Percentiles rank a stretch among this genome's conserved stretches.
Evolutionary conservation across 2,888 invertebrate genomes (phyloP).

Genomic region (Heliconius cydno): DNA sequence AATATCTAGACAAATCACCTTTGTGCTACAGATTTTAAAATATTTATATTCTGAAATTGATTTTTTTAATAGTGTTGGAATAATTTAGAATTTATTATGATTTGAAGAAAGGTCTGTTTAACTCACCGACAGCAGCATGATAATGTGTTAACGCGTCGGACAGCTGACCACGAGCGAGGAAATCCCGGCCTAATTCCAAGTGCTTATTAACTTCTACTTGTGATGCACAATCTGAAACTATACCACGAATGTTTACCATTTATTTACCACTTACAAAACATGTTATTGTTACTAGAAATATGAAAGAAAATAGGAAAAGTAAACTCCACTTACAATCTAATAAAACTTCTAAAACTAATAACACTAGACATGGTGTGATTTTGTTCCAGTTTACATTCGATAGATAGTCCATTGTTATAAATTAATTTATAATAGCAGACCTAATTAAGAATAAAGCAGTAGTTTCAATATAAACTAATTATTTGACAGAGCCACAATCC

Average conservation of each 20-base stretch:
- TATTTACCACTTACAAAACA: slow-evolving; percentile 46
- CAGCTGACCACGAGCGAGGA: slow-evolving; percentile 95
- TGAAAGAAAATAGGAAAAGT: slow-evolving; percentile 50
- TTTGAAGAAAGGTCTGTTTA: slow-evolving; percentile 16
- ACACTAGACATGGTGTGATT: slow-evolving; percentile 86
- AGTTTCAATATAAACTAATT: slow-evolving; percentile 53
- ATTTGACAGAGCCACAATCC: slow-evolving; percentile 77
- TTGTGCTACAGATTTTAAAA: not conserved
- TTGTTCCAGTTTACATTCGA: slow-evolving; percentile 84
- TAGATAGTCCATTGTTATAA: slow-evolving; percentile 79
- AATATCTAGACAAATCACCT: not conserved
- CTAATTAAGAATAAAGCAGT: slow-evolving; percentile 59
- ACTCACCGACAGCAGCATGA: slow-evolving; percentile 97
- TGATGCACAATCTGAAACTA: slow-evolving; percentile 87
- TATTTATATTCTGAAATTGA: not conserved
- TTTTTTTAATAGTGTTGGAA: not conserved
- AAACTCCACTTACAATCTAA: slow-evolving; percentile 84
- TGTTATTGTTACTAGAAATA: slow-evolving; percentile 45
- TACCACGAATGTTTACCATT: slow-evolving; percentile 42
- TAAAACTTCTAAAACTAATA: slow-evolving; percentile 87
- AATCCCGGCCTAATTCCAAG: slow-evolving; percentile 95
- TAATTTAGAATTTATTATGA: not conserved
- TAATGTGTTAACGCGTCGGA: slow-evolving; percentile 98
- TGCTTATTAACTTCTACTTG: slow-evolving; percentile 95
- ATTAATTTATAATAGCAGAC: slow-evolving; percentile 61